A percentile compares a stretch with the other conserved stretches of the same genome.
Conservation (phyloP, 2,888 invertebrate genomes). For the Allygus modestus region DNA sequence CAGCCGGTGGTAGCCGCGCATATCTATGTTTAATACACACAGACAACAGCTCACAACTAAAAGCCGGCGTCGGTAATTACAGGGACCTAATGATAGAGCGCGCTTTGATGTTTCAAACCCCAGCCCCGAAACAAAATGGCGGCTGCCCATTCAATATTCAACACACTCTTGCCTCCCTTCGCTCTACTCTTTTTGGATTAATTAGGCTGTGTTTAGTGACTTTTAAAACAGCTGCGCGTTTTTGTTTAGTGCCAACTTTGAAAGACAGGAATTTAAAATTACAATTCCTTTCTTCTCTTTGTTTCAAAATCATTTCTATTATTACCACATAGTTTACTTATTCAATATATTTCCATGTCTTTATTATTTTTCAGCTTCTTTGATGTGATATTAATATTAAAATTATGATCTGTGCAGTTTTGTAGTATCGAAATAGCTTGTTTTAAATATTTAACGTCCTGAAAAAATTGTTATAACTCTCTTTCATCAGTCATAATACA, state of each 20-base stretch:
- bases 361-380: too few relatives aligned
- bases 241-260: not conserved
- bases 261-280: not conserved
- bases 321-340: too few relatives aligned
- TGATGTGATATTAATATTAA: too few relatives aligned
- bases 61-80: conserved; percentile 57
- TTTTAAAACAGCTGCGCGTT: conserved; percentile 38
- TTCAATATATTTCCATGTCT: too few relatives aligned
- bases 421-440: too few relatives aligned
- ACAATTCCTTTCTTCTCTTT: too few relatives aligned
- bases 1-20: conserved; percentile 19
- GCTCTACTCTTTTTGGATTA: conserved; percentile 31
- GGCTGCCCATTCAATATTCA: conserved; percentile 53
- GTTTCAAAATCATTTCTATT: too few relatives aligned
- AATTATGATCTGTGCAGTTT: too few relatives aligned
- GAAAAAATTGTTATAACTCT: too few relatives aligned
- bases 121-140: conserved; percentile 57
- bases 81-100: conserved; percentile 55
- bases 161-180: conserved; percentile 52
- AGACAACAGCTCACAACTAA: conserved; percentile 54
- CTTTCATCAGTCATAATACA: too few relatives aligned
- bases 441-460: too few relatives aligned
- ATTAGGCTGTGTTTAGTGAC: conserved; percentile 60
- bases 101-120: conserved; percentile 60
- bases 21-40: conserved; percentile 60